Conservation (phyloP, 1,140 invertebrate genomes). For the Hetaerina americana region DNA sequence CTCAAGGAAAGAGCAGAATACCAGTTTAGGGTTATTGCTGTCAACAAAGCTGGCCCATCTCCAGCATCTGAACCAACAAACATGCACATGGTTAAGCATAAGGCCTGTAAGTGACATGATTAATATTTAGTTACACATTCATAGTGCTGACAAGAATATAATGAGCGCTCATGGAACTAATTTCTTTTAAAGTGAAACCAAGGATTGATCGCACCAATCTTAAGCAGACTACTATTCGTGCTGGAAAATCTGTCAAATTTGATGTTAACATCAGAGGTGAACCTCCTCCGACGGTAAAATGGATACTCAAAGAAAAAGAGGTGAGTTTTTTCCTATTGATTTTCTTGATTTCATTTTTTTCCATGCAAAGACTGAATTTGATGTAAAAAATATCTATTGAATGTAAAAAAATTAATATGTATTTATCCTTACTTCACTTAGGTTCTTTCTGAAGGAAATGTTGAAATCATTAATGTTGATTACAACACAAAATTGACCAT, state of each 20-base stretch:
- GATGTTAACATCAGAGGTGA: constrained; percentile 90
- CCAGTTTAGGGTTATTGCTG: constrained; percentile 87
- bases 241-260: constrained; percentile 84
- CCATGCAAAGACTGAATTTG: no score
- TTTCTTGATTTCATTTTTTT: no score
- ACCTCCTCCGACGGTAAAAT: constrained; percentile 83
- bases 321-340: constrained; percentile 22
- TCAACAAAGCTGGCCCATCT: constrained; percentile 91
- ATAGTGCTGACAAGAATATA: no score
- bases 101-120: constrained; percentile 52
- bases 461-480: constrained; percentile 79
- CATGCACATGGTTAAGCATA: constrained; percentile 79
- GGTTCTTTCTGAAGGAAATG: constrained; percentile 41
- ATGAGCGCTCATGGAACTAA: no score
- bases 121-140: neutral
- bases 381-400: neutral
- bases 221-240: constrained; percentile 77
- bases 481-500: constrained; percentile 89
- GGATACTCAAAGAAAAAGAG: constrained; percentile 55
- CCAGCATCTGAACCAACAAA: constrained; percentile 90
- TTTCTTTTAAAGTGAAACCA: constrained; percentile 74
- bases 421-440: neutral
- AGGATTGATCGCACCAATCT: constrained; percentile 90
- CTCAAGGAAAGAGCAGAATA: constrained; percentile 86
- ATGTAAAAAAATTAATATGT: neutral